phyloP scores from a whole-genome alignment of 1,140 invertebrate species.

The Drosophila nigromelanica region DNA sequence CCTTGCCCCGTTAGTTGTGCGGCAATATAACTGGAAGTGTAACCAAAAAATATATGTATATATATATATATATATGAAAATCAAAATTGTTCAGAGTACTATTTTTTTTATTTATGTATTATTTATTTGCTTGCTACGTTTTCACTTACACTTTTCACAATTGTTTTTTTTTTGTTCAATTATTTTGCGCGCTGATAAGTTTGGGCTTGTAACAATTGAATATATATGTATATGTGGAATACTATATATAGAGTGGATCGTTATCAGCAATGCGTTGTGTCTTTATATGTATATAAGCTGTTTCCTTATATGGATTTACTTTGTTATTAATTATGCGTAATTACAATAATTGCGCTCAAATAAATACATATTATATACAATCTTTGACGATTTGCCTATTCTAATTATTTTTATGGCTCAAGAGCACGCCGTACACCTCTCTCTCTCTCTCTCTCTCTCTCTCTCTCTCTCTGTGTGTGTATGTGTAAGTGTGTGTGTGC shows the following conservation, averaged over 20 bases:
- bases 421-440: constrained; percentile 29
- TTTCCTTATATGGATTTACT: constrained; percentile 20
- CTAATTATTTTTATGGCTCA: constrained; percentile 41
- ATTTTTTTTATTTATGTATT: constrained; percentile 23
- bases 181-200: constrained; percentile 38
- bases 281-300: constrained; percentile 7
- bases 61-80: constrained; percentile 4
- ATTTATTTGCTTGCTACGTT: constrained; percentile 40
- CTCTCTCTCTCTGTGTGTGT: neutral
- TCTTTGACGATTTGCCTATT: constrained; percentile 25
- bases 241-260: neutral
- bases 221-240: neutral
- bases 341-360: constrained; percentile 28
- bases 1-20: constrained; percentile 24
- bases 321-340: constrained; percentile 53
- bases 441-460: too few species aligned
- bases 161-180: constrained; percentile 27
- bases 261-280: constrained; percentile 36
- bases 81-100: neutral
- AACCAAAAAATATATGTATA: constrained; percentile 20
- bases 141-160: constrained; percentile 51
- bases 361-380: constrained; percentile 2
- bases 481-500: constrained; percentile 8
- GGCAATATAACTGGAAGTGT: constrained; percentile 19
- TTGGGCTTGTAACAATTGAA: constrained; percentile 22